A percentile compares a stretch with the other conserved stretches of the same genome.
Conservation (phyloP, 2,113 vertebrate genomes). For the Dolichotis patagonum region DNA sequence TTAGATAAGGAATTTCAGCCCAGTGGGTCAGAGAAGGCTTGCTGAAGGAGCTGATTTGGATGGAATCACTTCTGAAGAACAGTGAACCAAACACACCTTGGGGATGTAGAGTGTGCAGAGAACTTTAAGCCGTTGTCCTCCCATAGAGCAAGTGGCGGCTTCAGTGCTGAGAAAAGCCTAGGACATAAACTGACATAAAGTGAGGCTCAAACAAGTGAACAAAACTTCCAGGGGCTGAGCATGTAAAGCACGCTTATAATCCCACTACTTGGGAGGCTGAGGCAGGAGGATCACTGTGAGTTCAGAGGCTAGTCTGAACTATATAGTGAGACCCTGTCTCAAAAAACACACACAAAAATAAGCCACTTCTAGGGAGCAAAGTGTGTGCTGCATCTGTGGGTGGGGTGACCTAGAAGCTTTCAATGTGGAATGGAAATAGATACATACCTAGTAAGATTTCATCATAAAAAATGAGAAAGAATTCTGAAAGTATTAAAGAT, state of each 20-base stretch:
- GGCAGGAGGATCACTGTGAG: not conserved
- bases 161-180: constrained; percentile 37
- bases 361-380: not conserved
- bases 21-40: not conserved
- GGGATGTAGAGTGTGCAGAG: not conserved
- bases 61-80: not conserved
- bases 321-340: not conserved
- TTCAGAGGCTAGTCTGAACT: not conserved
- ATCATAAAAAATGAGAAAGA: not conserved
- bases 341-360: not conserved
- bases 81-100: not conserved
- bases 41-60: not conserved
- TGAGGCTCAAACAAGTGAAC: not conserved
- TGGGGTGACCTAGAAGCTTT: not conserved
- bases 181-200: not conserved
- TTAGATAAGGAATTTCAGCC: not conserved
- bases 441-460: not conserved
- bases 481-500: constrained; percentile 35
- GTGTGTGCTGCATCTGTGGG: not conserved
- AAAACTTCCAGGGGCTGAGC: not conserved
- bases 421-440: not conserved
- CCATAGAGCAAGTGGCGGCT: not conserved
- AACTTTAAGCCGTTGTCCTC: not conserved
- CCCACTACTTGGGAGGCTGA: not conserved
- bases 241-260: not conserved